A percentile compares a stretch with the other conserved stretches of the same genome.
Conservation (phyloP, 2,888 invertebrate genomes). For the Kryphioiulus occultus region DNA sequence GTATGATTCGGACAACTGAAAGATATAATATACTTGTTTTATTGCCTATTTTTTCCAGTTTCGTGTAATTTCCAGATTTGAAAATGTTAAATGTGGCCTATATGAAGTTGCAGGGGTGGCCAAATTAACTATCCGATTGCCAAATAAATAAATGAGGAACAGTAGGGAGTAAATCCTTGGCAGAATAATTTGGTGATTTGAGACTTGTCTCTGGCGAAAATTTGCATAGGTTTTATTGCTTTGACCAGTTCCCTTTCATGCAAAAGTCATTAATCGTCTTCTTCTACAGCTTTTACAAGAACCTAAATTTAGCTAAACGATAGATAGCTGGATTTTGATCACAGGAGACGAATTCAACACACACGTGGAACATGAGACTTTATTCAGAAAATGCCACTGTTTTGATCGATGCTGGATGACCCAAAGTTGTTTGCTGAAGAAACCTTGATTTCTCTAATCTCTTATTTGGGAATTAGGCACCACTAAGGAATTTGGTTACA, state of each 20-base stretch:
- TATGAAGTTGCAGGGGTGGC: slow-evolving; percentile 27
- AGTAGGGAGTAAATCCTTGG: slow-evolving; percentile 30
- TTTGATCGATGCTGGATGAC: background rate
- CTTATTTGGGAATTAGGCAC: background rate
- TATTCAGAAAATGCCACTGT: background rate
- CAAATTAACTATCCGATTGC: background rate
- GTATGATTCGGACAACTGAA: background rate
- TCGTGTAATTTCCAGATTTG: background rate
- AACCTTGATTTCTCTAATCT: background rate
- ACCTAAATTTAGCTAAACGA: background rate
- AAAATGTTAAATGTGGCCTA: slow-evolving; percentile 6
- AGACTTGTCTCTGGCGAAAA: background rate
- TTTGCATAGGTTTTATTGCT: slow-evolving; percentile 19
- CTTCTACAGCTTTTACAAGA: background rate
- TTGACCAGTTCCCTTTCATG: background rate
- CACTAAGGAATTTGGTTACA: slow-evolving; percentile 2
- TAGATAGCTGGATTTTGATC: background rate
- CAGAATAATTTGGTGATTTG: background rate
- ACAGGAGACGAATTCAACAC: background rate
- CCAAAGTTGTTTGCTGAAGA: background rate
- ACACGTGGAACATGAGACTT: background rate
- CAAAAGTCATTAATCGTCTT: slow-evolving; percentile 1
- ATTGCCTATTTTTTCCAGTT: background rate
- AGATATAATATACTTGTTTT: background rate
- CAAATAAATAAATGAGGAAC: slow-evolving; percentile 21